Percentiles rank a stretch among this genome's conserved stretches.
phyloP scores from a whole-genome alignment of 2,797 vertebrate species.

The Gymnoscopelus microlampas region DNA sequence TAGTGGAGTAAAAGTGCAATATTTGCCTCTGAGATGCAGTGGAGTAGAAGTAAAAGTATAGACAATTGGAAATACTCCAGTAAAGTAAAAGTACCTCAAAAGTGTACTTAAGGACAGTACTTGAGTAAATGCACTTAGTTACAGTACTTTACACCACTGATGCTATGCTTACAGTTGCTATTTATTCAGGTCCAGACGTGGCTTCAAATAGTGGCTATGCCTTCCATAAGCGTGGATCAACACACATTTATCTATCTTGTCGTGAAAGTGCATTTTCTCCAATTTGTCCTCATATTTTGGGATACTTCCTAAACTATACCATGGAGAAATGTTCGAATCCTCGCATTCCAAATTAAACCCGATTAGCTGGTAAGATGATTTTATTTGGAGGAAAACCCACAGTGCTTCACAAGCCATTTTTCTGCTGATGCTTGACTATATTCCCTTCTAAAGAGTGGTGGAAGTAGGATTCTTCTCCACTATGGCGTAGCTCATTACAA shows the following conservation, averaged over 20 bases:
- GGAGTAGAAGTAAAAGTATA: no score
- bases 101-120: no score
- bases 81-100: no score
- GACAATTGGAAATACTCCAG: no score
- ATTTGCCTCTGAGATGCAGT: no score
- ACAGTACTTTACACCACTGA: no score
- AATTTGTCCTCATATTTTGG: background rate
- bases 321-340: background rate
- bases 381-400: background rate
- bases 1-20: no score
- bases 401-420: background rate
- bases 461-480: background rate
- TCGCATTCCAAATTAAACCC: background rate
- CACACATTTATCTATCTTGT: background rate
- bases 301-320: background rate
- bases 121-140: no score
- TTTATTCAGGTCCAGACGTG: background rate
- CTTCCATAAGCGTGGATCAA: background rate
- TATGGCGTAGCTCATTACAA: conserved; percentile 24
- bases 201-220: background rate
- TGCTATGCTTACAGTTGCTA: background rate
- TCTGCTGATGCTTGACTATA: background rate
- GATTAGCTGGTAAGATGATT: background rate
- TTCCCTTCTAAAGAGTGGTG: background rate
- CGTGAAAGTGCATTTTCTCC: background rate